Base-by-base conservation (phyloP, 2,113 vertebrate species). In the Elaphurus davidianus region DNA sequence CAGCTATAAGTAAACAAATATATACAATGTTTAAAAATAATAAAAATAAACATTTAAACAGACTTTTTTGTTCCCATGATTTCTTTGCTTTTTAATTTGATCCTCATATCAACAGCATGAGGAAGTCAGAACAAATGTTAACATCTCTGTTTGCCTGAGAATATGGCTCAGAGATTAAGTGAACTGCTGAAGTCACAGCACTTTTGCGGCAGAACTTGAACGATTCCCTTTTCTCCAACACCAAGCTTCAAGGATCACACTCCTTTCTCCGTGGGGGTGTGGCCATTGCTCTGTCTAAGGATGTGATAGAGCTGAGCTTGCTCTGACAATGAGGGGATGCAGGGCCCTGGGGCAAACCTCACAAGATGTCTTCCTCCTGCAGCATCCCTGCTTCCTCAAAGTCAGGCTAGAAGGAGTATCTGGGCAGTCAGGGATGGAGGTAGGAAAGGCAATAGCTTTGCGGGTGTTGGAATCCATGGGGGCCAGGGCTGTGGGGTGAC, bases 61-160 rank as follows among this genome's bases (percentile, higher is more conserved):
- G 47, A 28, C 17, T 28, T 15, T 59, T 40, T 47, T n/a, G 15
- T 57, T 74, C 36, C n/a, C 33, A 15, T 23, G 30, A 62, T 33
- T 60, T 95, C 94, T 84, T 78, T 36, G 23, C 19, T 87, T 87
- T 62, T 91, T 45, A 84, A 84, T 43, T 40, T n/a, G 14, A 81
- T 74, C 33, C 87, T 93, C 78, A 27, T 74, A 36, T 88, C 45
- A 47, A 21, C 54, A 85, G 40, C 5, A 6, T 40, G 13, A 84
- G 64, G 55, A 83, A 30, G 25, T 54, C n/a, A 30, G 82, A 43
- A 7, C n/a, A 82, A 30, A 83, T 40, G 16, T 50, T 47, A n/a
- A 7, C 21, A 30, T 71, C 76, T 85, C 52, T 7, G 6, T 87
- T 62, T 91, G 50, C 43, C 36, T 50, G 74, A 79, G 17, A 19